These are phyloP conservation scores for Drosophila anomalata DNA, from an alignment of 2,888 invertebrate genomes.

Conservation along the genomic window DNA sequence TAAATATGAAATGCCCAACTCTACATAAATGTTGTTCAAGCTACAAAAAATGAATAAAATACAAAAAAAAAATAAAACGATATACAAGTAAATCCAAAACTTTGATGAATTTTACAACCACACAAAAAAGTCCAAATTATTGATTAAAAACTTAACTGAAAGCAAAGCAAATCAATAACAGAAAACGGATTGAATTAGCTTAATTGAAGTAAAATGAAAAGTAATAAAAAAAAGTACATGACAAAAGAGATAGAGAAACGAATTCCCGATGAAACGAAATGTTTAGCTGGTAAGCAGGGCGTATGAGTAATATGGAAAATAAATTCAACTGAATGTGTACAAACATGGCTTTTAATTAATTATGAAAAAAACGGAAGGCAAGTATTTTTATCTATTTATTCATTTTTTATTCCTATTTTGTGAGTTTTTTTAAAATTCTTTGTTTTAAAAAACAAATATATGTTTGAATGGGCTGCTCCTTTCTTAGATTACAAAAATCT, in stretches of 20 bases:
- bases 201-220: conserved; percentile 54
- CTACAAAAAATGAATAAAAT: conserved; percentile 15
- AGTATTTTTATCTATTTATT: not conserved
- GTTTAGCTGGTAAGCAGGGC: conserved; percentile 64
- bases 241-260: conserved; percentile 17
- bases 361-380: no score
- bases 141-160: conserved; percentile 44
- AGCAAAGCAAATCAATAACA: conserved; percentile 60
- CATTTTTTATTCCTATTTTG: no score
- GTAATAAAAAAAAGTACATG: conserved; percentile 11
- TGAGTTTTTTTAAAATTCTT: no score
- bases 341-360: conserved; percentile 20
- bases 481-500: not conserved
- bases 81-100: conserved; percentile 43
- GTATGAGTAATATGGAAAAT: conserved; percentile 67
- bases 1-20: conserved; percentile 63
- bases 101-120: conserved; percentile 76
- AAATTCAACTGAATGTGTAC: conserved; percentile 73
- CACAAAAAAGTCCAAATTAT: conserved; percentile 68
- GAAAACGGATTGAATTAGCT: conserved; percentile 66
- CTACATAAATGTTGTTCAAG: conserved; percentile 77
- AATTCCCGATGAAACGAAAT: conserved; percentile 25
- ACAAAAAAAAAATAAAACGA: conserved; percentile 21
- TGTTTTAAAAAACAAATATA: no score
- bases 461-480: not conserved